phyloP scores from a whole-genome alignment of 2,888 invertebrate genomes.

The Endotricha flammealis region DNA sequence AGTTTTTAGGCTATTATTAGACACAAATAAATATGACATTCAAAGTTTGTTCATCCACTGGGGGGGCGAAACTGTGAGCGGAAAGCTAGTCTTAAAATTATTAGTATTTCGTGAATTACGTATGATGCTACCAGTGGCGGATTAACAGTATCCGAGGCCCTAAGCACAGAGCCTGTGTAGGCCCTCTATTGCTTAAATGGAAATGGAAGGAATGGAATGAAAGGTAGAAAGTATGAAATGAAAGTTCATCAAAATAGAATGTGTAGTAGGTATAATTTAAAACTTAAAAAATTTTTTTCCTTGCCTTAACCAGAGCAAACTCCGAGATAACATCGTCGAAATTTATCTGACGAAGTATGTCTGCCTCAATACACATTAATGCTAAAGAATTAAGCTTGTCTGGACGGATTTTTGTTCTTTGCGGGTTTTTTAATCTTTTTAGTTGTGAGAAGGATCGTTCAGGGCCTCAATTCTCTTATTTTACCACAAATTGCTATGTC shows the following conservation, averaged over 20 bases:
- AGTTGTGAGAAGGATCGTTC: conserved; percentile 14
- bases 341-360: conserved; percentile 6
- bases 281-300: conserved; percentile 11
- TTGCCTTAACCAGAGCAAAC: conserved; percentile 6
- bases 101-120: too few species aligned
- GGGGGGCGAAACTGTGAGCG: too few species aligned
- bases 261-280: conserved; percentile 11
- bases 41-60: too few species aligned
- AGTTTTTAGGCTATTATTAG: too few species aligned
- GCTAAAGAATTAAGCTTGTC: conserved; percentile 12
- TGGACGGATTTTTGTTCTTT: conserved; percentile 12
- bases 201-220: conserved; percentile 7
- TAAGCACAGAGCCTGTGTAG: conserved; percentile 4
- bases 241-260: conserved; percentile 9
- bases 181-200: conserved; percentile 7
- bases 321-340: conserved; percentile 7
- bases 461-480: too few species aligned
- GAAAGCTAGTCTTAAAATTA: too few species aligned
- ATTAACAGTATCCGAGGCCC: too few species aligned
- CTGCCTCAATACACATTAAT: conserved; percentile 12
- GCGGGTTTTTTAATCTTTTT: conserved; percentile 15
- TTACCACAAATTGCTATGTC: too few species aligned
- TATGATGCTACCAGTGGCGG: too few species aligned
- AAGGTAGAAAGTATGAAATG: conserved; percentile 8
- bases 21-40: too few species aligned